Percentiles rank a stretch among this genome's conserved stretches.
phyloP scores from a whole-genome alignment of 2,113 vertebrate genomes.

The Atlantisia rogersi region DNA sequence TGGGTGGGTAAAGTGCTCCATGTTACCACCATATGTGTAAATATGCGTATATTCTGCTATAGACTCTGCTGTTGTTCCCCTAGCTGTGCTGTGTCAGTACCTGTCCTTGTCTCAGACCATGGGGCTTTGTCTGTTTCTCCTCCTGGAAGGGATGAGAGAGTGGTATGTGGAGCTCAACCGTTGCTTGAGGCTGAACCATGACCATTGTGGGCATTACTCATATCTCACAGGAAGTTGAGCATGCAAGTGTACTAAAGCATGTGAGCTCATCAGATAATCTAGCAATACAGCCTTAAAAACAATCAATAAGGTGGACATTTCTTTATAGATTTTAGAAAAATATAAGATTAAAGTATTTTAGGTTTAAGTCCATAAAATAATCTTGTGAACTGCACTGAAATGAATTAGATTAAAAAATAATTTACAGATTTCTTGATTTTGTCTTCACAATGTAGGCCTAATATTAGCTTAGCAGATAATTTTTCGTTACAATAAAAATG shows the following conservation, averaged over 20 bases:
- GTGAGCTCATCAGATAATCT: neutral
- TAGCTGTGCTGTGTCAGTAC: too few relatives aligned
- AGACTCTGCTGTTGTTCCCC: too few relatives aligned
- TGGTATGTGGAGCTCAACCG: too few relatives aligned
- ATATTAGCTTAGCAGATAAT: neutral
- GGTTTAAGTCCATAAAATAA: neutral
- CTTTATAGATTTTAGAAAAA: neutral
- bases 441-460: neutral
- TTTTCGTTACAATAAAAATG: neutral
- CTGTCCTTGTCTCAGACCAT: too few relatives aligned
- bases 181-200: too few relatives aligned
- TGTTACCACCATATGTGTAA: too few relatives aligned
- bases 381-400: neutral
- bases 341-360: neutral
- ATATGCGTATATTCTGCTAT: too few relatives aligned
- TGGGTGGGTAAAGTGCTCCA: too few relatives aligned
- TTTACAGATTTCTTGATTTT: neutral
- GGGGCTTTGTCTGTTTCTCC: too few relatives aligned
- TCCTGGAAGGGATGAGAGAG: too few relatives aligned
- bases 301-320: neutral
- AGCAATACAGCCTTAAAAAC: neutral
- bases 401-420: neutral
- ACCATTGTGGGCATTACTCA: neutral
- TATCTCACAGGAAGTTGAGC: neutral
- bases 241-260: neutral